Evolutionary conservation across 2,888 invertebrate genomes (phyloP), one percentile per base, ranked within the genome.

Genomic region (Heliconius sara): DNA sequence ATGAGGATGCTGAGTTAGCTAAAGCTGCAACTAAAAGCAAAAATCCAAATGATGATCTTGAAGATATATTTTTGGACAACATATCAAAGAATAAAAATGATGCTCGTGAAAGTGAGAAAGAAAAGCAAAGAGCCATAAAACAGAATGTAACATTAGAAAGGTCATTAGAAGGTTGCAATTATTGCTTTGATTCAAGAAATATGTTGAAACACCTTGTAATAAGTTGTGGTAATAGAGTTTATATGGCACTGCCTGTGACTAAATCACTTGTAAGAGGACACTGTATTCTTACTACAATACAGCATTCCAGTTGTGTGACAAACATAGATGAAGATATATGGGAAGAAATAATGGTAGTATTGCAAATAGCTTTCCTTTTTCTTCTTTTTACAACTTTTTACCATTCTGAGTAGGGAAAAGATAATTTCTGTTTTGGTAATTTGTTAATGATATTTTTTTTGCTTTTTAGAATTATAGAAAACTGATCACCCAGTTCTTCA

Each of bases 291-390:
- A 96, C 97, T 3, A 98, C 99, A 0, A 96, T 97, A 87, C 96
- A 97, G 84, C 99, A 99, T 91, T 95, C 96, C 0, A 89, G 97
- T 3, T 97, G 98, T 89, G 96, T 97, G 63, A 98, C 98, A 0
- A 96, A 97, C 83, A 89, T 99, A 67, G 99, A 99, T 93, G 99
- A 99, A 95, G 98, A 99, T 93, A 97, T 98, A 72, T 99, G 98
- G 98, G 96, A 96, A 80, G 99, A 99, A 94, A 96, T 99, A 80
- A 95, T 96, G 94, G 97, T 97, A 91, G 88, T 87, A 60, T 83
- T 43, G 3, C 19, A n/a, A 25, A 27, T 27, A 19, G 3, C 19
- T 25, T 27, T 52, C 52, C 19, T 52, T 19, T 52, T 52, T 52
- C 19, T 52, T 0, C 6, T 19, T 27, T 27, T 27, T 27, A 27